Percentiles rank a stretch among this genome's conserved stretches.
Evolutionary conservation across 1,140 invertebrate species (phyloP).

Genomic region (Probaryconus sp.): DNA sequence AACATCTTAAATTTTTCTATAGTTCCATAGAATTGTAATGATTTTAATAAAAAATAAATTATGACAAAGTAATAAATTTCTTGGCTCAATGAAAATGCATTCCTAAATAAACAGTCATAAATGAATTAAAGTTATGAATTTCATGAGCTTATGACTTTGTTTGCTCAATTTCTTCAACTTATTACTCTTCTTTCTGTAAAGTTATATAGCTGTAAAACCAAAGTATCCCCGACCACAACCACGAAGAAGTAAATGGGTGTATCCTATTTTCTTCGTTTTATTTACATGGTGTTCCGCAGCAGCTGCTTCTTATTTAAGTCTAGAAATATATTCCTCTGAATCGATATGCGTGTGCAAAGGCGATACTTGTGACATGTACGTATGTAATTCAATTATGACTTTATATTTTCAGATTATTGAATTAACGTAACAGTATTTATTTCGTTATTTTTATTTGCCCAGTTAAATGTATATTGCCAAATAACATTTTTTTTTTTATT

Average conservation of each 20-base stretch:
- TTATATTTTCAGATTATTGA: too few relatives aligned
- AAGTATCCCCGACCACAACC: conserved; percentile 52
- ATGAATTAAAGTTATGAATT: conserved; percentile 50
- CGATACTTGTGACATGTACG: conserved; percentile 60
- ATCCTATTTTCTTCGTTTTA: conserved; percentile 48
- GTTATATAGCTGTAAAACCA: conserved; percentile 62
- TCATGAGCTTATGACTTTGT: conserved; percentile 5
- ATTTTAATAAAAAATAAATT: too few relatives aligned
- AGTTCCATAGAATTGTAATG: too few relatives aligned
- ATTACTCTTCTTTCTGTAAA: conserved; percentile 37
- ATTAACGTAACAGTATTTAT: too few relatives aligned
- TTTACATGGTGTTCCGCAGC: conserved; percentile 56
- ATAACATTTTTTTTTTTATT: too few relatives aligned
- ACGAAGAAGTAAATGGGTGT: conserved; percentile 48
- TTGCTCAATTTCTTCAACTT: conserved; percentile 9
- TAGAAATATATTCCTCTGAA: conserved; percentile 58
- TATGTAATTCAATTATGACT: not conserved
- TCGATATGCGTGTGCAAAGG: conserved; percentile 54
- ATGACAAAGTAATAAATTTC: too few relatives aligned
- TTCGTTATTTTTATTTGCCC: too few relatives aligned
- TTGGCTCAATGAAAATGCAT: too few relatives aligned
- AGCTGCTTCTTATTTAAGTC: conserved; percentile 62
- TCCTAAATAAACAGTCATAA: too few relatives aligned
- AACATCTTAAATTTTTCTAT: too few relatives aligned
- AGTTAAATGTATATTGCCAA: too few relatives aligned